phyloP scores from a whole-genome alignment of 1,140 invertebrate genomes.

The Penaeus indicus region DNA sequence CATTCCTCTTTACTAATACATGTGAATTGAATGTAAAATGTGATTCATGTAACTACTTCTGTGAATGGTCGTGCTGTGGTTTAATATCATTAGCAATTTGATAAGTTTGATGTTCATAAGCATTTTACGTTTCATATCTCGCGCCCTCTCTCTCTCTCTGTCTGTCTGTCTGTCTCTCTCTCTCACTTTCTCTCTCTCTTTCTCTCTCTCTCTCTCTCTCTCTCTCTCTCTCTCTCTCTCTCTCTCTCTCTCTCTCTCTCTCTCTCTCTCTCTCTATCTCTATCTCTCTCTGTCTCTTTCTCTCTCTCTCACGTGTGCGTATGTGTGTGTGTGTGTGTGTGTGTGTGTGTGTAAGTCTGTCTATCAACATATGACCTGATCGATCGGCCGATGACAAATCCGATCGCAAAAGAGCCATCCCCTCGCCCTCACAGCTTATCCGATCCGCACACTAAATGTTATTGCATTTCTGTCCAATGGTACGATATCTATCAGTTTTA shows the following conservation, averaged over 20 bases:
- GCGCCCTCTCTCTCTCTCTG: no score
- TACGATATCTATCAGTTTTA: background rate
- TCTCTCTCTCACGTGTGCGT: background rate
- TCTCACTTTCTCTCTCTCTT: background rate
- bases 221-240: background rate
- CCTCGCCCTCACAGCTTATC: background rate
- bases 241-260: background rate
- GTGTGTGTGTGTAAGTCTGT: background rate
- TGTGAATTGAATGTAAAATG: no score
- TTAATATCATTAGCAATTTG: no score
- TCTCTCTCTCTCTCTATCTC: constrained; percentile 11
- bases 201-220: constrained; percentile 23
- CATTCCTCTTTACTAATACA: no score
- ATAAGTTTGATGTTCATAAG: no score
- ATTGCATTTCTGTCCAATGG: background rate
- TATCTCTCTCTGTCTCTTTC: constrained; percentile 19
- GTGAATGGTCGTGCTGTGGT: no score
- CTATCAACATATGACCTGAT: background rate
- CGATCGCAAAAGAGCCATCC: background rate
- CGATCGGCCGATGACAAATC: no score
- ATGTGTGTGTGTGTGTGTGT: background rate
- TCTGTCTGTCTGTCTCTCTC: no score
- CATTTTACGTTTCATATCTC: no score
- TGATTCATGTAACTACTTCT: no score
- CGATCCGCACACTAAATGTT: background rate